phyloP scores from a whole-genome alignment of 2,113 vertebrate species.

The Cephalophus harveyi region DNA sequence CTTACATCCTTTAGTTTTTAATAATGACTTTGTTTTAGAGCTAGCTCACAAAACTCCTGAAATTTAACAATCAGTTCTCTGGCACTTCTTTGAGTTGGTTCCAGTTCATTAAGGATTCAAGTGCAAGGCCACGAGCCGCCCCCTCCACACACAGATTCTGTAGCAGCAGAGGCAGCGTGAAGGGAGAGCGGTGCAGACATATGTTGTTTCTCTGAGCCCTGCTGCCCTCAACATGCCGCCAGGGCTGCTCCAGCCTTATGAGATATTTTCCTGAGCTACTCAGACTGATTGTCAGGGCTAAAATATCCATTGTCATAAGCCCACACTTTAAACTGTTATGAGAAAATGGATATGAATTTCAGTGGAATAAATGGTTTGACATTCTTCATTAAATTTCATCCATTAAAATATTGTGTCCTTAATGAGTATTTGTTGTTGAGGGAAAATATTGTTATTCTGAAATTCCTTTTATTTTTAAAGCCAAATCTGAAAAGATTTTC shows the following conservation, averaged over 20 bases:
- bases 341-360: not conserved
- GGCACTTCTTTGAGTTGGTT: not conserved
- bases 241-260: not conserved
- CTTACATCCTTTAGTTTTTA: constrained; percentile 33
- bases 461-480: not conserved
- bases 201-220: not conserved
- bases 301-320: not conserved
- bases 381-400: constrained; percentile 30
- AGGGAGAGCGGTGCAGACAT: not conserved
- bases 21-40: constrained; percentile 2
- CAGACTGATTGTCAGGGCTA: not conserved
- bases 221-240: not conserved
- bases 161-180: not conserved
- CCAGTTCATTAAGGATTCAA: not conserved
- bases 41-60: constrained; percentile 20
- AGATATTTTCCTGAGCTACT: not conserved
- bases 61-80: not conserved
- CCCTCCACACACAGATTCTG: not conserved
- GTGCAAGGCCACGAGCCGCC: not conserved
- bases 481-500: not conserved
- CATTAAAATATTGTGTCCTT: not conserved
- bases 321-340: not conserved
- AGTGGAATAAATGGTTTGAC: not conserved
- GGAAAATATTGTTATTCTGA: not conserved
- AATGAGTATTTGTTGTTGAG: not conserved